phyloP scores from a whole-genome alignment of 2,888 invertebrate genomes.

The Ormyrus thymus region DNA sequence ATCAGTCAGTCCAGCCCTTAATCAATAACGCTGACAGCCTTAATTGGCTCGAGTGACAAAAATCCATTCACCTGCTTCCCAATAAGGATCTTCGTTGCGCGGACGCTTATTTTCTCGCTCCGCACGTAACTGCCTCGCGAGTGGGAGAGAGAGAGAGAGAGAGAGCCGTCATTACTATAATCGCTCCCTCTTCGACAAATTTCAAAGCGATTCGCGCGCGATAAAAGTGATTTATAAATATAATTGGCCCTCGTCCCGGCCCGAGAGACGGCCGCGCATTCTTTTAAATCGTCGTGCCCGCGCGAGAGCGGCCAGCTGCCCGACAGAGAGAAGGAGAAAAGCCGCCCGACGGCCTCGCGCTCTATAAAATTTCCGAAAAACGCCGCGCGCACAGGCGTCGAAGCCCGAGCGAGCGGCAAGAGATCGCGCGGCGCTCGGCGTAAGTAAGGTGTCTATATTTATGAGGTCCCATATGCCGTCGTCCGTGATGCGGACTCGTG shows the following conservation, averaged over 20 bases:
- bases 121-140: not conserved
- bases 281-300: conserved; percentile 47
- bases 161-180: conserved; percentile 52
- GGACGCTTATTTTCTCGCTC: conserved; percentile 34
- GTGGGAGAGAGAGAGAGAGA: not conserved
- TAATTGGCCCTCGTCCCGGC: conserved; percentile 48
- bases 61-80: conserved; percentile 27
- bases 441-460: conserved; percentile 66
- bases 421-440: conserved; percentile 54
- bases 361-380: conserved; percentile 10
- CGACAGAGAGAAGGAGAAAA: not conserved
- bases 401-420: conserved; percentile 17
- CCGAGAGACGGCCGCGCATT: conserved; percentile 37
- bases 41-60: conserved; percentile 25
- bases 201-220: conserved; percentile 35
- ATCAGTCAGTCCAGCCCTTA: not conserved
- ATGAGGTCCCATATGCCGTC: conserved; percentile 69
- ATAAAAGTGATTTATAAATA: conserved; percentile 55
- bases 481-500: conserved; percentile 56
- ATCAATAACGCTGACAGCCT: conserved; percentile 40
- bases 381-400: not conserved
- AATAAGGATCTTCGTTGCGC: conserved; percentile 43
- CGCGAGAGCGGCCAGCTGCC: conserved; percentile 21
- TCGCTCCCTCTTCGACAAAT: conserved; percentile 33
- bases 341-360: not conserved